Base-by-base conservation (phyloP, 2,888 invertebrate species). In the Phalangium opilio region DNA sequence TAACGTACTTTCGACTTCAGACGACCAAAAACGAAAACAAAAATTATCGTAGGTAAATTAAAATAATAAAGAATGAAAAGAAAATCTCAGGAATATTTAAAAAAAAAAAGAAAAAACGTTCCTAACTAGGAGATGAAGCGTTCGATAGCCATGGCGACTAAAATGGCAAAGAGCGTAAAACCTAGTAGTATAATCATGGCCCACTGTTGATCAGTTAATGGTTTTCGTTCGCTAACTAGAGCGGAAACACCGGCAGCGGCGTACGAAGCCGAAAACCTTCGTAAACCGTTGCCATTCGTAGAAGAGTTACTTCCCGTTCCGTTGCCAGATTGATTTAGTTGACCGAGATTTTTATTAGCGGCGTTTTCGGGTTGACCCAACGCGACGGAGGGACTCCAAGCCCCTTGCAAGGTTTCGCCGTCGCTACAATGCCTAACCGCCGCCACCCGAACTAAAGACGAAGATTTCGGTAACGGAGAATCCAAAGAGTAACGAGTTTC, bases 361-460 rank as follows among this genome's bases (percentile, higher is more conserved):
- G 19, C 60, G 19, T 62, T 61, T 50, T 61, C 58, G 41, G 59
- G 63, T 39, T 73, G 75, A 44, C 72, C 67, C 63, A 81, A 74
- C 47, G 75, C 74, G 58, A 77, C 67, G 43, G 75, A 66, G 45
- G 75, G 73, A 54, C 84, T 82, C 68, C 75, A 80, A 52, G 81
- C 77, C 51, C 85, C 81, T 50, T 74, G 67, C 57, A 83, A 71
- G 59, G 74, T 15, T 17, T 55, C 64, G 20, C 69, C 70, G 36
- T 74, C 73, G 44, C 68, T 69, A 58, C 73, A 70, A 47, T 74
- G 65, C 42, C 87, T 75, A 59, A 85, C 75, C 21, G 81, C 79
- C 68, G 81, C 79, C 54, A 87, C 83, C 47, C 86, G 77, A 59
- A 81, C 77, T 59, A 70, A 69, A 69, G 86, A 86, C 63, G 82